Evolutionary conservation across 2,797 vertebrate species (phyloP).

Genomic region (Cyclura pinguis): DNA sequence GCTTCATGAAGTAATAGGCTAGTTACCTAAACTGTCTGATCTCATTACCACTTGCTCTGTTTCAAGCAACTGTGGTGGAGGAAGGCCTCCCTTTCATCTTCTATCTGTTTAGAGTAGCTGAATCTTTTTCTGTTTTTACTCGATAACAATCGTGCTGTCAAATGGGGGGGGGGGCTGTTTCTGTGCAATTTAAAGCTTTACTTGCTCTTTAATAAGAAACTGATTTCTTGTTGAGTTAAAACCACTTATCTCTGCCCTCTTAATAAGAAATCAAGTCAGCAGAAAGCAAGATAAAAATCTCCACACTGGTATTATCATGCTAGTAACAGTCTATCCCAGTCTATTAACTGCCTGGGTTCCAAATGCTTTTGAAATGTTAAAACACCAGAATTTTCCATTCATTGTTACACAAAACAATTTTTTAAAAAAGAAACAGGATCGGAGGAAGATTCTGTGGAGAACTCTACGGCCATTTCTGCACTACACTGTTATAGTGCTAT

Average conservation of each 20-base stretch:
- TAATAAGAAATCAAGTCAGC: constrained; percentile 69
- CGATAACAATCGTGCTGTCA: constrained; percentile 59
- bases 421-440: constrained; percentile 52
- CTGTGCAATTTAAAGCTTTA: constrained; percentile 35
- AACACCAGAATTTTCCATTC: constrained; percentile 50
- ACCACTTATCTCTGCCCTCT: constrained; percentile 67
- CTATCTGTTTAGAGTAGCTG: constrained; percentile 53
- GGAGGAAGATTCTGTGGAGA: constrained; percentile 42
- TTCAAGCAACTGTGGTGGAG: constrained; percentile 61
- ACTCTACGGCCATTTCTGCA: too few species aligned
- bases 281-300: constrained; percentile 70
- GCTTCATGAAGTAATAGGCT: constrained; percentile 70
- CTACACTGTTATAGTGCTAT: too few species aligned
- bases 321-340: constrained; percentile 32
- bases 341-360: constrained; percentile 48
- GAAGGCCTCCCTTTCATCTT: constrained; percentile 54
- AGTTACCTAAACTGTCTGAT: constrained; percentile 68
- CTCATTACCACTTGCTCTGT: constrained; percentile 62
- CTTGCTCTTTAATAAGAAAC: constrained; percentile 62
- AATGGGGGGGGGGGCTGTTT: constrained; percentile 22
- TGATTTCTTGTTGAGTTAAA: constrained; percentile 65
- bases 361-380: constrained; percentile 63
- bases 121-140: constrained; percentile 49
- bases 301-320: constrained; percentile 45
- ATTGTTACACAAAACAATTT: constrained; percentile 55